These are phyloP conservation scores for Spialia ferax DNA, from an alignment of 2,888 invertebrate genomes.

Conservation along the genomic window DNA sequence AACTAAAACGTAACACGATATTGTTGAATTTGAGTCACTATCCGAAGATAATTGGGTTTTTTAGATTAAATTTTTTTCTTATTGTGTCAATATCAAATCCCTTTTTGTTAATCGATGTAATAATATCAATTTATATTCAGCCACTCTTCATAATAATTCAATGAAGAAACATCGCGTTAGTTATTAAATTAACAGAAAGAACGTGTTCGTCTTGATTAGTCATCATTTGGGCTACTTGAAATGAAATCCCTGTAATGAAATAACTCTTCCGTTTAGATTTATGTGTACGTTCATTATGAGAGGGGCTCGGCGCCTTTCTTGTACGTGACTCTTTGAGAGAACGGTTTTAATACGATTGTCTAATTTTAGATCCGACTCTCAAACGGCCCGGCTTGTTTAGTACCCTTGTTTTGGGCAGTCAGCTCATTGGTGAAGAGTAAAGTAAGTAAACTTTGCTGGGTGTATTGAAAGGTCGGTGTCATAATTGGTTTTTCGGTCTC, in stretches of 20 bases:
- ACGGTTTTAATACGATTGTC: conserved; percentile 26
- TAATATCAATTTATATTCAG: not conserved
- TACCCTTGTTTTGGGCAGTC: conserved; percentile 2
- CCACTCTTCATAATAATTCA: not conserved
- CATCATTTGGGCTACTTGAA: conserved; percentile 10
- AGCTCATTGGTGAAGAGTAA: not conserved
- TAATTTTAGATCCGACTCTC: conserved; percentile 30
- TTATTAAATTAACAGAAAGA: not conserved
- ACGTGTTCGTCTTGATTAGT: not conserved
- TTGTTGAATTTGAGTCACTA: too few relatives aligned
- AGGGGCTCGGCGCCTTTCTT: conserved; percentile 22
- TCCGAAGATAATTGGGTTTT: not conserved
- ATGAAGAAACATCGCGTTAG: not conserved
- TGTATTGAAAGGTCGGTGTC: too few relatives aligned
- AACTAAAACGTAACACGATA: not conserved
- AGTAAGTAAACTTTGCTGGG: too few relatives aligned
- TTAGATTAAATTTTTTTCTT: too few relatives aligned
- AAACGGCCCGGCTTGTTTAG: conserved; percentile 11
- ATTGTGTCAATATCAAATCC: not conserved
- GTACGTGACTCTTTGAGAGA: conserved; percentile 32
- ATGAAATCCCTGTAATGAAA: conserved; percentile 22
- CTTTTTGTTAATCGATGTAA: not conserved
- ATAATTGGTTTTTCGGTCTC: too few relatives aligned
- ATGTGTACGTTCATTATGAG: conserved; percentile 18
- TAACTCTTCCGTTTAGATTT: conserved; percentile 26